These are phyloP conservation scores for Deroptyus accipitrinus DNA, from an alignment of 2,113 vertebrate genomes.

Conservation along the genomic window DNA sequence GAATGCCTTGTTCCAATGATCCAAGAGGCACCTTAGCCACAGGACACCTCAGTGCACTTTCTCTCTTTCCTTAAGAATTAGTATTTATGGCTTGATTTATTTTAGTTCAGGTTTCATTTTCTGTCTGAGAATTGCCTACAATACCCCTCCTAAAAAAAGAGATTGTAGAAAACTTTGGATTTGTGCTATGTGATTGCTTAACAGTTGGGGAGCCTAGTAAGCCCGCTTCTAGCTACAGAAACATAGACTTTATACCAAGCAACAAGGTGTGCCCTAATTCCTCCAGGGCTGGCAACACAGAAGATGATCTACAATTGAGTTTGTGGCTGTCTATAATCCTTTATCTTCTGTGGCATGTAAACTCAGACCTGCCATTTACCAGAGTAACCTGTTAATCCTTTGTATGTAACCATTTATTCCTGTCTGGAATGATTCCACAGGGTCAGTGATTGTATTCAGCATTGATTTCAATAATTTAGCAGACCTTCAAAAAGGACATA, in stretches of 20 bases:
- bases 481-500: neutral
- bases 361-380: neutral
- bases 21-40: neutral
- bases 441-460: neutral
- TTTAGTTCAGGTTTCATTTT: neutral
- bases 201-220: neutral
- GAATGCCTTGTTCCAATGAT: fast-evolving
- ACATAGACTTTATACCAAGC: neutral
- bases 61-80: neutral
- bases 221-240: neutral
- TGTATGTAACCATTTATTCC: neutral
- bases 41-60: neutral
- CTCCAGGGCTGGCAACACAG: neutral
- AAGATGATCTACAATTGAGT: fast-evolving
- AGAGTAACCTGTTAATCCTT: neutral
- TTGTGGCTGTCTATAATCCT: neutral
- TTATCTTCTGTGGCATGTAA: neutral
- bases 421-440: neutral
- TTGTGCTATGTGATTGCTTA: neutral
- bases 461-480: neutral
- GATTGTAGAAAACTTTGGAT: neutral
- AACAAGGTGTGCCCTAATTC: neutral
- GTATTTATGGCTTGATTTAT: neutral
- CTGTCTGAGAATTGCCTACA: neutral
- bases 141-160: neutral